A percentile compares a stretch with the other conserved stretches of the same genome.
phyloP scores from a whole-genome alignment of 2,113 vertebrate genomes.

The Naja naja region DNA sequence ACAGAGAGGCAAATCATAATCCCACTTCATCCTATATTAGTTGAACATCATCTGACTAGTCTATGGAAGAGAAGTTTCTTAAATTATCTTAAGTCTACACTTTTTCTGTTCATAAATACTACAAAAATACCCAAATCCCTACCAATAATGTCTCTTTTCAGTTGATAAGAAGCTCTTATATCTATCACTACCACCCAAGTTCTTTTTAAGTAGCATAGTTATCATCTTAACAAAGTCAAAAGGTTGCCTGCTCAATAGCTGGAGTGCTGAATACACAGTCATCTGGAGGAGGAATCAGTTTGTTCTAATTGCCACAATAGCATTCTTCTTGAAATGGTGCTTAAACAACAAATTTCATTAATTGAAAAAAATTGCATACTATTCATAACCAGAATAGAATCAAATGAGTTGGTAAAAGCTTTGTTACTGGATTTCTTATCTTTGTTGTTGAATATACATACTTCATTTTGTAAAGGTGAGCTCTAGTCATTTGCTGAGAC shows the following conservation, averaged over 20 bases:
- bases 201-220: slow-evolving; percentile 26
- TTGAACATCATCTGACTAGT: not conserved
- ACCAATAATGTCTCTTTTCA: not conserved
- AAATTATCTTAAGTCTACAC: not conserved
- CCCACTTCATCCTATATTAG: not conserved
- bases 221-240: not conserved
- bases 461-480: not conserved
- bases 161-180: not conserved
- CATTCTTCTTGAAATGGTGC: not conserved
- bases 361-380: not conserved
- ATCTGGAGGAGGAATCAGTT: not conserved
- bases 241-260: slow-evolving; percentile 4
- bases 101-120: not conserved
- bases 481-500: not conserved
- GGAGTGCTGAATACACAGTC: slow-evolving; percentile 17
- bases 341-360: not conserved
- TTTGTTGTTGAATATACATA: not conserved
- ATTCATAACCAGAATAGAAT: not conserved
- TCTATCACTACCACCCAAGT: slow-evolving; percentile 1
- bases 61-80: not conserved
- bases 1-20: not conserved
- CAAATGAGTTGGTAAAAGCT: not conserved
- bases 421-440: not conserved
- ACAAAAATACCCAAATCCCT: not conserved
- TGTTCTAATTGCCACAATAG: not conserved